Percentiles rank a stretch among this genome's conserved stretches.
Conservation (phyloP, 2,888 invertebrate genomes). For the Diadegma fenestrale region DNA sequence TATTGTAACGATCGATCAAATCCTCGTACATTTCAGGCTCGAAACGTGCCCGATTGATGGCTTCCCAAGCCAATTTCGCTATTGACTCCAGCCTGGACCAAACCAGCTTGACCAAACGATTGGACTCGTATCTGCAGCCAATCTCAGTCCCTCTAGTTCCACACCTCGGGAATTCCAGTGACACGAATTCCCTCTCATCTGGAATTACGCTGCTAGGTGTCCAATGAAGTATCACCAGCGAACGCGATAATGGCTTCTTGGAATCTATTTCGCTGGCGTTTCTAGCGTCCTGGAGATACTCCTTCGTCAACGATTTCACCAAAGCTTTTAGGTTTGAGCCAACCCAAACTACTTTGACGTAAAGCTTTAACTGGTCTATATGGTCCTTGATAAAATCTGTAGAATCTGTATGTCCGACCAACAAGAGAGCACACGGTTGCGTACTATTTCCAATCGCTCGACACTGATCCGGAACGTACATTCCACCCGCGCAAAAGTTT, state of each 20-base stretch:
- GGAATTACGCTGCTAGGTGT: conserved; percentile 88
- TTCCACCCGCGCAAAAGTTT: conserved; percentile 86
- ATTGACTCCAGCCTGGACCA: conserved; percentile 87
- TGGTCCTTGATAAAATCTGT: conserved; percentile 87
- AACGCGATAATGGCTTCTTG: conserved; percentile 77
- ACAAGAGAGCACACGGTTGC: conserved; percentile 82
- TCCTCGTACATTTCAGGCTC: conserved; percentile 86
- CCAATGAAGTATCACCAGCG: conserved; percentile 89
- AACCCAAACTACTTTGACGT: conserved; percentile 90
- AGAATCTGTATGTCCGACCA: conserved; percentile 86
- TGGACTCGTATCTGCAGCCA: conserved; percentile 89
- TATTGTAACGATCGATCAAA: conserved; percentile 84
- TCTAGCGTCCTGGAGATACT: conserved; percentile 72
- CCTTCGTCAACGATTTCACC: conserved; percentile 82
- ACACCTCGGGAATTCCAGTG: conserved; percentile 89
- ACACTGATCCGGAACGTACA: conserved; percentile 88
- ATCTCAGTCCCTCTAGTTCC: conserved; percentile 79
- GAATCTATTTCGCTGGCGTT: conserved; percentile 33
- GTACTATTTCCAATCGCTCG: conserved; percentile 66
- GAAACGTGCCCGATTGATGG: conserved; percentile 86
- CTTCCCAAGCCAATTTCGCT: conserved; percentile 86
- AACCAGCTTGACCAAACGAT: conserved; percentile 89
- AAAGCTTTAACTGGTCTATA: conserved; percentile 87
- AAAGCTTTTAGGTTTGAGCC: conserved; percentile 86
- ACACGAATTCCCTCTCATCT: conserved; percentile 85